A percentile compares a stretch with the other conserved stretches of the same genome.
Evolutionary conservation across 2,888 invertebrate genomes (phyloP).

Genomic region (Romanomermis culicivorax): DNA sequence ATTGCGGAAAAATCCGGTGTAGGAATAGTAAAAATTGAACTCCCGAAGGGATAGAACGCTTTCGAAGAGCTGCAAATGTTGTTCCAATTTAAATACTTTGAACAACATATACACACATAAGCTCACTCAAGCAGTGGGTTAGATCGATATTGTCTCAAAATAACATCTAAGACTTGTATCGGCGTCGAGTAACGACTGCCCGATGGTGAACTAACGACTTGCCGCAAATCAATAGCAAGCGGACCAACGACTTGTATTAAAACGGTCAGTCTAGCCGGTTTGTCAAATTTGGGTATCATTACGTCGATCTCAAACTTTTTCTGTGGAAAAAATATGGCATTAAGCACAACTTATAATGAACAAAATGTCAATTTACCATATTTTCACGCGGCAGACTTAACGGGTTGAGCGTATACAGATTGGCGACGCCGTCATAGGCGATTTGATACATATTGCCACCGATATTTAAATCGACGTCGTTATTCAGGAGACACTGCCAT

Average conservation of each 20-base stretch:
- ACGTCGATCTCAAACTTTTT: not conserved
- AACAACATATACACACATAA: not conserved
- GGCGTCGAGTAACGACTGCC: slow-evolving; percentile 15
- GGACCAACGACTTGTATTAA: slow-evolving; percentile 19
- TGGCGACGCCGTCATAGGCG: not conserved
- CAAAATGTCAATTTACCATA: not conserved
- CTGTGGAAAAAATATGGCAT: not conserved
- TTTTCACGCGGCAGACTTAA: not conserved
- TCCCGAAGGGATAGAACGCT: not conserved
- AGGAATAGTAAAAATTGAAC: not conserved
- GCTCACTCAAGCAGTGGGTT: not conserved
- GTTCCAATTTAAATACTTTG: not conserved
- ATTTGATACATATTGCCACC: not conserved
- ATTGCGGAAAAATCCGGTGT: not conserved
- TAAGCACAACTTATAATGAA: too few species aligned
- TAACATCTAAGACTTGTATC: slow-evolving; percentile 11
- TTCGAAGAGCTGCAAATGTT: not conserved
- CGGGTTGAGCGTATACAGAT: not conserved
- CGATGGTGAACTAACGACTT: slow-evolving; percentile 16
- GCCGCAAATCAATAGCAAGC: slow-evolving; percentile 16
- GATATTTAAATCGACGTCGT: not conserved
- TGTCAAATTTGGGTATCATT: not conserved
- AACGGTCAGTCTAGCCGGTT: not conserved
- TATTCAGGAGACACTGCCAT: not conserved
- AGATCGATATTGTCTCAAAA: slow-evolving; percentile 7